These are phyloP conservation scores for Plutomurus gul DNA, from an alignment of 1,140 invertebrate species.

Conservation along the genomic window DNA sequence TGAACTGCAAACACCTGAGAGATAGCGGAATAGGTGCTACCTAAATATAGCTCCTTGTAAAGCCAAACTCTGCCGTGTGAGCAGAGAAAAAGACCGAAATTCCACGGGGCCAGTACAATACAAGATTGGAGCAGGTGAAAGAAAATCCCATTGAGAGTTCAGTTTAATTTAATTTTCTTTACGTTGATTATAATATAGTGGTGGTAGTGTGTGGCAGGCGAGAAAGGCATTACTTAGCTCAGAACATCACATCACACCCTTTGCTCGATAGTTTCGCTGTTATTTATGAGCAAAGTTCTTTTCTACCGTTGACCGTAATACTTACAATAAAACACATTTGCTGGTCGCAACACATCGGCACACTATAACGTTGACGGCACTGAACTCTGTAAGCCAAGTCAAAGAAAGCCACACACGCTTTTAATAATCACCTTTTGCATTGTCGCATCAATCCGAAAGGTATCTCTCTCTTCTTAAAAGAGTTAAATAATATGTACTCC, in stretches of 20 bases:
- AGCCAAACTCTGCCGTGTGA: too few species aligned
- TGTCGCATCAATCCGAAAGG: not conserved
- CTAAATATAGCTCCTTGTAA: too few species aligned
- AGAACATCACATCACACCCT: not conserved
- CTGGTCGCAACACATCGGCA: too few species aligned
- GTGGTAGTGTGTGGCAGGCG: too few species aligned
- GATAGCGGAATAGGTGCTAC: too few species aligned
- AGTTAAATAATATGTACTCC: too few species aligned
- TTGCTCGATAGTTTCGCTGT: not conserved
- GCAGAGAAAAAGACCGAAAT: too few species aligned
- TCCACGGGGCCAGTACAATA: too few species aligned
- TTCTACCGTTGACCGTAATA: conserved; percentile 4
- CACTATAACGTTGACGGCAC: too few species aligned
- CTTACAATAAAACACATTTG: not conserved
- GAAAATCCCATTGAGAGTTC: not conserved
- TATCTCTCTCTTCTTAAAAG: not conserved
- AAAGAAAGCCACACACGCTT: conserved; percentile 1
- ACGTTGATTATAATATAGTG: not conserved
- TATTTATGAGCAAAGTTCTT: not conserved
- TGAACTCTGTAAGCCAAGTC: not conserved
- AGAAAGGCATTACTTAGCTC: not conserved
- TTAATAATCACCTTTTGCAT: conserved; percentile 21
- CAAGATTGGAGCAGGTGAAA: too few species aligned
- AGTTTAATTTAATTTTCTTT: conserved; percentile 22
- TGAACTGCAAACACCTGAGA: too few species aligned